Evolutionary conservation across 2,113 vertebrate species (phyloP).

Genomic region (Panthera leo): DNA sequence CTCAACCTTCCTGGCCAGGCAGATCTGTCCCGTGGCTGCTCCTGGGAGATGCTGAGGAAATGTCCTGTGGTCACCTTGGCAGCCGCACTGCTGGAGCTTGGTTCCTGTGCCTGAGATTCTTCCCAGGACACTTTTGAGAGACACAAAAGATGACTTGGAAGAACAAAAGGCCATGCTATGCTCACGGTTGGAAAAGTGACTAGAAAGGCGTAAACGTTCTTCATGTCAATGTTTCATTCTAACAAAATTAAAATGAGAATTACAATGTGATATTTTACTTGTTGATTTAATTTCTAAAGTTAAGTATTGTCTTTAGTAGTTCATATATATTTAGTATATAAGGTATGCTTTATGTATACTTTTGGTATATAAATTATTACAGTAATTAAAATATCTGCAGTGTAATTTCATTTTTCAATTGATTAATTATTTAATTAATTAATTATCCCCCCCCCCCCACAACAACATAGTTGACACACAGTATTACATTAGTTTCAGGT

Average conservation of each 20-base stretch:
- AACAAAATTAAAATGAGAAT: background rate
- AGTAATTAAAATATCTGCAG: background rate
- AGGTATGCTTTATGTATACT: background rate
- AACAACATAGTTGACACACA: background rate
- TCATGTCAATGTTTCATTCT: background rate
- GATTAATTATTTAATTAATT: too few species aligned
- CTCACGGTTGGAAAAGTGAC: background rate
- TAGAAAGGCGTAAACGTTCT: background rate
- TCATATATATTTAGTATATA: background rate
- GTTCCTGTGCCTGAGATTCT: background rate
- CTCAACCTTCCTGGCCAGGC: background rate
- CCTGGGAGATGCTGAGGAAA: too few species aligned
- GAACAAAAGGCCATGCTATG: background rate
- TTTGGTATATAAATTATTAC: background rate
- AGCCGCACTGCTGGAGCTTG: background rate
- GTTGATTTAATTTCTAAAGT: background rate
- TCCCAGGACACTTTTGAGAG: background rate
- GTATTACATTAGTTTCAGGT: background rate
- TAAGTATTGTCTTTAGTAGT: background rate
- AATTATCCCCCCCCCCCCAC: too few species aligned
- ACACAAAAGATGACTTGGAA: background rate
- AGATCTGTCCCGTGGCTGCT: fast-evolving
- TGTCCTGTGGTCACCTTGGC: background rate
- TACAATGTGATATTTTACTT: background rate
- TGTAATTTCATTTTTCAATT: background rate